These are phyloP conservation scores for Polietes domitor DNA, from an alignment of 2,888 invertebrate genomes.

Conservation along the genomic window DNA sequence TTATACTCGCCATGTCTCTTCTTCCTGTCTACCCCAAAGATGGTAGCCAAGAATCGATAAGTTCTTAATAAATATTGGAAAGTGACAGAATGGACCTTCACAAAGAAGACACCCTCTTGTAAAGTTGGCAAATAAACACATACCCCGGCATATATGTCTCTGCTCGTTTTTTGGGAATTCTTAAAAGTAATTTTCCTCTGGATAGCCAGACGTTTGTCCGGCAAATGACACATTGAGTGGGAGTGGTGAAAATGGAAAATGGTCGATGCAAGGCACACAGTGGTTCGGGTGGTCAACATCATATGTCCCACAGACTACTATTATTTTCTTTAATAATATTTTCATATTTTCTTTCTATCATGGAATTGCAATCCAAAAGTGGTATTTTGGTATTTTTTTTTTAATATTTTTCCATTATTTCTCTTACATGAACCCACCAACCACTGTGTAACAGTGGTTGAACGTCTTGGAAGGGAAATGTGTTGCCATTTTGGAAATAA, in stretches of 20 bases:
- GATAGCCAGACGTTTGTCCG: background rate
- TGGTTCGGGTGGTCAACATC: too few relatives aligned
- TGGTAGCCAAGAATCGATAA: slow-evolving; percentile 3
- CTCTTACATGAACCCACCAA: too few relatives aligned
- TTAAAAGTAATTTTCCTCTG: background rate
- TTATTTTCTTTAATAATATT: too few relatives aligned
- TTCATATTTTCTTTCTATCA: too few relatives aligned
- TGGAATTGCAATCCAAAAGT: too few relatives aligned
- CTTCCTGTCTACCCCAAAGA: background rate
- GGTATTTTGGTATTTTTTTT: too few relatives aligned
- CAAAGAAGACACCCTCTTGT: background rate
- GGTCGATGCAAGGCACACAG: too few relatives aligned
- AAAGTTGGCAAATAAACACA: background rate
- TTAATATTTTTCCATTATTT: too few relatives aligned
- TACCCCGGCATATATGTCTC: background rate
- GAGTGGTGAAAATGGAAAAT: background rate
- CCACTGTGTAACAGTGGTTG: too few relatives aligned
- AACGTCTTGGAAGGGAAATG: slow-evolving; percentile 20
- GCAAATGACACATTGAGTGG: slow-evolving; percentile 14
- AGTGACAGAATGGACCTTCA: slow-evolving; percentile 44
- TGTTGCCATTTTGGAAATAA: slow-evolving; percentile 36
- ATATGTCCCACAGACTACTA: too few relatives aligned
- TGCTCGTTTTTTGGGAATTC: background rate
- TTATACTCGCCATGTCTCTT: background rate
- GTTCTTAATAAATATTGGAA: slow-evolving; percentile 57